These are phyloP conservation scores for Bombus haemorrhoidalis DNA, from an alignment of 1,140 invertebrate species.

Conservation along the genomic window DNA sequence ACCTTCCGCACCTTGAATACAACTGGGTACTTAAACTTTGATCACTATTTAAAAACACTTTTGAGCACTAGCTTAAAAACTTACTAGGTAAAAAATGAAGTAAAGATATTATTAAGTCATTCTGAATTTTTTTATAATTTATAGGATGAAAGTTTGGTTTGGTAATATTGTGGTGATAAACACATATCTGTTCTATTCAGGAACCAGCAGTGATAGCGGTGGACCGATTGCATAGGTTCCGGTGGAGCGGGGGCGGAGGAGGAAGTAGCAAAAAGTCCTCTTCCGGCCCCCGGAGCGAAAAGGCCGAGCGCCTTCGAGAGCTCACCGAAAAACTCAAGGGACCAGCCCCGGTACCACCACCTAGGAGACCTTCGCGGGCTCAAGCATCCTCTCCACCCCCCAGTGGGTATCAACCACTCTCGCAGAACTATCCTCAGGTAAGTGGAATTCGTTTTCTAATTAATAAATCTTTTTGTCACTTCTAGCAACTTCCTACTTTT, in stretches of 20 bases:
- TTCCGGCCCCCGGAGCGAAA: constrained; percentile 84
- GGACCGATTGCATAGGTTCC: constrained; percentile 90
- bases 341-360: constrained; percentile 78
- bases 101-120: background rate
- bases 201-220: constrained; percentile 83
- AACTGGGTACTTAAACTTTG: too few relatives aligned
- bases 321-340: constrained; percentile 89
- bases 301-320: constrained; percentile 88
- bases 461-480: background rate
- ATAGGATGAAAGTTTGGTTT: too few relatives aligned
- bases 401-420: constrained; percentile 57
- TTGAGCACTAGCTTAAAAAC: background rate
- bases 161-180: background rate
- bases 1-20: background rate
- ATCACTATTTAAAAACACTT: background rate
- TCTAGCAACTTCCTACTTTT: too few relatives aligned
- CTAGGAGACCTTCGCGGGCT: constrained; percentile 76
- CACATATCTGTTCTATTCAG: constrained; percentile 46
- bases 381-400: constrained; percentile 79
- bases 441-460: background rate
- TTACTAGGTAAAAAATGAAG: background rate
- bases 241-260: constrained; percentile 87
- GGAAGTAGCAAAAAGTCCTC: constrained; percentile 78
- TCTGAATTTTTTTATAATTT: background rate
- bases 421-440: constrained; percentile 64